These are phyloP conservation scores for Lemur catta DNA, from an alignment of 2,797 vertebrate genomes.

Conservation along the genomic window DNA sequence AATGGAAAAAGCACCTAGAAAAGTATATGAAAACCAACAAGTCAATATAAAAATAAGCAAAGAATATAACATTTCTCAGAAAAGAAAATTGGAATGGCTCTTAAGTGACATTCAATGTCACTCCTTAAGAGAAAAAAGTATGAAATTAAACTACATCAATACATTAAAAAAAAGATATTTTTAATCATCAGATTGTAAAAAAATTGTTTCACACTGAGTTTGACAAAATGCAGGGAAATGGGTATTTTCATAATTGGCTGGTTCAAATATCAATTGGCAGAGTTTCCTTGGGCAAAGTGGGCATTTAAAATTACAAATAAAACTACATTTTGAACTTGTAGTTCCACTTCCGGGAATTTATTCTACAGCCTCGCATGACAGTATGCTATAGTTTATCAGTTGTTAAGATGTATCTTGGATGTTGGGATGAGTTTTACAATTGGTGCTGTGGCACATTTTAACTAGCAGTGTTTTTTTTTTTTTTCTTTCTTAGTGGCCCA, in stretches of 20 bases:
- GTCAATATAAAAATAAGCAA: neutral
- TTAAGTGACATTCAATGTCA: neutral
- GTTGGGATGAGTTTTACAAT: neutral
- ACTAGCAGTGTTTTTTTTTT: neutral
- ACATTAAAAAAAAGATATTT: neutral
- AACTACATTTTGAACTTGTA: neutral
- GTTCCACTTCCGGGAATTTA: neutral
- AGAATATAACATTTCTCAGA: neutral
- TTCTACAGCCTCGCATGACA: neutral
- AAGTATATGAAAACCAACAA: neutral
- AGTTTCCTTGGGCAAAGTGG: neutral
- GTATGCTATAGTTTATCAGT: neutral
- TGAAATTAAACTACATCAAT: neutral
- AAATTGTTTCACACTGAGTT: neutral
- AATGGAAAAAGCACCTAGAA: neutral
- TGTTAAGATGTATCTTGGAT: neutral
- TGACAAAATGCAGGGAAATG: rapidly evolving
- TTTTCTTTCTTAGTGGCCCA: neutral
- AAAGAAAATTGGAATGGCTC: neutral
- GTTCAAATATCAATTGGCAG: neutral
- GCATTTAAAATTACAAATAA: neutral
- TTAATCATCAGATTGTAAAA: neutral
- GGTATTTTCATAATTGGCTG: neutral
- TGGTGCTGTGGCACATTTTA: neutral
- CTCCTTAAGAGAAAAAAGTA: neutral